Evolutionary conservation across 2,797 vertebrate species (phyloP).

Genomic region (Austrolebias charrua): DNA sequence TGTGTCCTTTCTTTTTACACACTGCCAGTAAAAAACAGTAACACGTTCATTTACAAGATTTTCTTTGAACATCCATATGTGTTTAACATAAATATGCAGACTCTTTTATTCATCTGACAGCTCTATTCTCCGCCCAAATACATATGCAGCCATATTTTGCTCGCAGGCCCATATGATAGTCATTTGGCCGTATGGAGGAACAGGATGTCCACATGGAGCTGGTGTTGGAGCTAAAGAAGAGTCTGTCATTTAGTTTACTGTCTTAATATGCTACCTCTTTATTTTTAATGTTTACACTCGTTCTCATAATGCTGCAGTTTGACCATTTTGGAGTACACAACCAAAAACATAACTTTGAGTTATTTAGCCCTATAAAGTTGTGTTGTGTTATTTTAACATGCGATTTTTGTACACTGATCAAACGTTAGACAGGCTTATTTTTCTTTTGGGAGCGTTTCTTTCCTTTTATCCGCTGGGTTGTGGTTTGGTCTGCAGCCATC

Average conservation of each 20-base stretch:
- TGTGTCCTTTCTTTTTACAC: constrained; percentile 11
- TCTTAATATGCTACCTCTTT: constrained; percentile 22
- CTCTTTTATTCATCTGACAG: constrained; percentile 17
- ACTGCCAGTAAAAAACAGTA: constrained; percentile 32
- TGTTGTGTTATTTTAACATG: neutral
- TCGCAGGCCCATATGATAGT: constrained; percentile 49
- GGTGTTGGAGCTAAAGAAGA: constrained; percentile 28
- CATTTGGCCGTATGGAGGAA: constrained; percentile 43
- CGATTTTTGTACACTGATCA: neutral
- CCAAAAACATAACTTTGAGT: neutral
- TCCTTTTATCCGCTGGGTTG: too few species aligned
- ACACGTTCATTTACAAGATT: constrained; percentile 33
- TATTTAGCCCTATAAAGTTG: neutral
- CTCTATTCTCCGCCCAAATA: constrained; percentile 22
- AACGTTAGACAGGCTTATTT: too few species aligned
- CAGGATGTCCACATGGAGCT: constrained; percentile 43
- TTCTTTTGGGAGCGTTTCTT: too few species aligned
- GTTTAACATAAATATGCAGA: constrained; percentile 28
- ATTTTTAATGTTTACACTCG: constrained; percentile 4
- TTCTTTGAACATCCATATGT: constrained; percentile 56
- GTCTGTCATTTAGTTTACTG: constrained; percentile 36
- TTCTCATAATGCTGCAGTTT: neutral
- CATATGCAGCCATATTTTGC: constrained; percentile 13
- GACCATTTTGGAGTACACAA: too few species aligned
- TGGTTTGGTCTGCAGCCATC: neutral